Percentiles rank a stretch among this genome's conserved stretches.
Conservation (phyloP, 2,888 invertebrate genomes). For the Latrodectus hesperus region DNA sequence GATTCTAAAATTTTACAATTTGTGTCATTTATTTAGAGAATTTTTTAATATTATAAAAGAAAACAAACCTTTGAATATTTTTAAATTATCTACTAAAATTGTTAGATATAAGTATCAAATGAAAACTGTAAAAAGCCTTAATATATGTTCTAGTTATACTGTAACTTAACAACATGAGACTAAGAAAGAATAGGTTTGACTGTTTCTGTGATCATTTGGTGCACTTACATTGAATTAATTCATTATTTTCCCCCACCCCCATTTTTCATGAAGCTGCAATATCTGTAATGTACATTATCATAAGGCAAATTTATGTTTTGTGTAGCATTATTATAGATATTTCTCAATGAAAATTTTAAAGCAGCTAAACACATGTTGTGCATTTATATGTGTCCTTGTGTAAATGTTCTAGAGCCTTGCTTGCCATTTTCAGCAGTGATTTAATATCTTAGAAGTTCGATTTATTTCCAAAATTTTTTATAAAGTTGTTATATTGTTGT, state of each 20-base stretch:
- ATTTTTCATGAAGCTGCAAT: background rate
- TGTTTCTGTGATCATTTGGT: conserved; percentile 2
- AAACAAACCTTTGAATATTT: too few relatives aligned
- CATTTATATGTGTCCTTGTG: background rate
- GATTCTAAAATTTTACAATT: too few relatives aligned
- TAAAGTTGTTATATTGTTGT: background rate
- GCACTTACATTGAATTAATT: background rate
- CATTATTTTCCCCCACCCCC: background rate
- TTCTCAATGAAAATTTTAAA: background rate
- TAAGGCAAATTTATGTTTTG: background rate
- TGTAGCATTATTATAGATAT: background rate
- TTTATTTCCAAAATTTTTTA: background rate
- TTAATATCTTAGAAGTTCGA: background rate
- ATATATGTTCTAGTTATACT: too few relatives aligned
- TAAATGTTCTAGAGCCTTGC: conserved; percentile 2
- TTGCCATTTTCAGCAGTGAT: background rate
- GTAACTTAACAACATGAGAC: too few relatives aligned
- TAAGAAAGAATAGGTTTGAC: too few relatives aligned
- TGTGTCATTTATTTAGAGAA: too few relatives aligned
- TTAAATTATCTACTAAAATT: too few relatives aligned
- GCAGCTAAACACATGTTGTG: background rate
- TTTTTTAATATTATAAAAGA: too few relatives aligned
- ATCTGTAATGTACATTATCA: background rate
- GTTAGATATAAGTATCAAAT: too few relatives aligned
- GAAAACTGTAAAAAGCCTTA: too few relatives aligned